Conservation (phyloP, 2,888 invertebrate species). For the Chrysomela aeneicollis region DNA sequence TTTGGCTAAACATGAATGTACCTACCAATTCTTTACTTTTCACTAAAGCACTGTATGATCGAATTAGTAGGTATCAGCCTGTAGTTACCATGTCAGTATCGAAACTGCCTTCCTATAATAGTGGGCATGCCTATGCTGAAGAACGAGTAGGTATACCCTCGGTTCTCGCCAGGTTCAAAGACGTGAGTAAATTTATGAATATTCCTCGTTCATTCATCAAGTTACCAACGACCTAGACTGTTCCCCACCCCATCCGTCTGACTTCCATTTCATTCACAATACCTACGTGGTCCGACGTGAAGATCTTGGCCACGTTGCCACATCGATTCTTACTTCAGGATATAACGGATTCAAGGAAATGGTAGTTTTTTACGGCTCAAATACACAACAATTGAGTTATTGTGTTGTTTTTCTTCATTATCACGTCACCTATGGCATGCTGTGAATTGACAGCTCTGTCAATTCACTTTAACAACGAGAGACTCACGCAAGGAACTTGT, state of each 20-base stretch:
- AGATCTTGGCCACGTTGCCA: neutral
- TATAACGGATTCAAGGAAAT: neutral
- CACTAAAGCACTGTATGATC: too few relatives aligned
- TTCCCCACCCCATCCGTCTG: slow-evolving; percentile 17
- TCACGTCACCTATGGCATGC: too few relatives aligned
- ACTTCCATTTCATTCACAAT: slow-evolving; percentile 34
- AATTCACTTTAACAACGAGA: too few relatives aligned
- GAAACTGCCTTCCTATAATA: too few relatives aligned
- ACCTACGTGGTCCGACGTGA: slow-evolving; percentile 14
- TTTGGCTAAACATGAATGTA: too few relatives aligned
- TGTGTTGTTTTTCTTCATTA: too few relatives aligned
- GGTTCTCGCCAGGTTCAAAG: slow-evolving; percentile 17
- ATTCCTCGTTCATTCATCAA: slow-evolving; percentile 38
- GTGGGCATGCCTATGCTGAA: too few relatives aligned
- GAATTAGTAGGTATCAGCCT: too few relatives aligned
- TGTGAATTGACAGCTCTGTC: too few relatives aligned
- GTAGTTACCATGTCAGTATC: too few relatives aligned
- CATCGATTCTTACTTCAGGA: neutral
- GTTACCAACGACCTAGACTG: slow-evolving; percentile 23
- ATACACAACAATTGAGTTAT: neutral
- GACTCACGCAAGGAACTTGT: too few relatives aligned
- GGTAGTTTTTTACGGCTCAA: neutral
- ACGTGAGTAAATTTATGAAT: slow-evolving; percentile 34
- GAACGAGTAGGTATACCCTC: neutral
- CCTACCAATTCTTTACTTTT: too few relatives aligned